Evolutionary conservation across 2,113 vertebrate genomes (phyloP).

Genomic region (Ornithorhynchus anatinus): DNA sequence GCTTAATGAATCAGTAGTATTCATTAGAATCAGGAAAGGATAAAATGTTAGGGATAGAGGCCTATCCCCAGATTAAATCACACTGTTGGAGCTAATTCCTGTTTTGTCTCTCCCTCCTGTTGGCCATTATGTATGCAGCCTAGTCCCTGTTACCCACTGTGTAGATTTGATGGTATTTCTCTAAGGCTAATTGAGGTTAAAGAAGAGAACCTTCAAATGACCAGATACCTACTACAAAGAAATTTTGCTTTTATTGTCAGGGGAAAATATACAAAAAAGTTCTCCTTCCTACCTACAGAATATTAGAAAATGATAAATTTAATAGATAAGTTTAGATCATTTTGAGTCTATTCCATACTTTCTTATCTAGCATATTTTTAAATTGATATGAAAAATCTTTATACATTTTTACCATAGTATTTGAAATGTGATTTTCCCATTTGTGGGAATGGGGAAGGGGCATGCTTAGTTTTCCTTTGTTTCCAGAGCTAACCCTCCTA

Average conservation of each 20-base stretch:
- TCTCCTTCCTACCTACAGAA: not conserved
- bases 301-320: not conserved
- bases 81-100: not conserved
- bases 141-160: not conserved
- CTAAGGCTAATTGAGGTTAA: not conserved
- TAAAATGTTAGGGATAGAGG: not conserved
- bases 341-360: too few species aligned
- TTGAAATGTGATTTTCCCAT: too few species aligned
- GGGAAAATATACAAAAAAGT: not conserved
- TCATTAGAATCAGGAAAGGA: not conserved
- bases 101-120: not conserved
- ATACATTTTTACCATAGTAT: too few species aligned
- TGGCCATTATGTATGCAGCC: not conserved
- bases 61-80: not conserved
- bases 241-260: not conserved
- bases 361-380: too few species aligned
- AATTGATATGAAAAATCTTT: too few species aligned
- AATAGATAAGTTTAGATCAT: too few species aligned
- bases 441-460: too few species aligned
- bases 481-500: too few species aligned
- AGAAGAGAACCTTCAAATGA: too few species aligned
- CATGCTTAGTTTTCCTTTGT: too few species aligned
- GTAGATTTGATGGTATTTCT: not conserved
- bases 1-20: not conserved
- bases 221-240: too few species aligned